These are phyloP conservation scores for Oceanites oceanicus DNA, from an alignment of 2,113 vertebrate species.

Conservation along the genomic window DNA sequence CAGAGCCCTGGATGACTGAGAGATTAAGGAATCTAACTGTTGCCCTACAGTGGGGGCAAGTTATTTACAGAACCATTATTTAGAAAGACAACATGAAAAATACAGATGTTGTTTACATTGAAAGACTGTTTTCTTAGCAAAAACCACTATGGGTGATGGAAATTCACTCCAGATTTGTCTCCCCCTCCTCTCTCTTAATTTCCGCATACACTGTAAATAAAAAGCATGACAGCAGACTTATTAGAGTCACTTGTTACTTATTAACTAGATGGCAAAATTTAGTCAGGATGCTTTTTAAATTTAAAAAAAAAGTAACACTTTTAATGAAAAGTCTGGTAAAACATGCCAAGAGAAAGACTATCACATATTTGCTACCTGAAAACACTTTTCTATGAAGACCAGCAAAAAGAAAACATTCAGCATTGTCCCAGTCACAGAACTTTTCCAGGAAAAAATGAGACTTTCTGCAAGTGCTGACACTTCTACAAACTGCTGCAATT, in stretches of 20 bases:
- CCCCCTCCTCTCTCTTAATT: not conserved
- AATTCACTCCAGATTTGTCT: constrained; percentile 71
- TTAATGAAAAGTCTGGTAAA: not conserved
- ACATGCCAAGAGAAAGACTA: not conserved
- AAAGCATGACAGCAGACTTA: constrained; percentile 48
- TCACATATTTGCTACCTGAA: not conserved
- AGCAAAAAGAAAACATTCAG: not conserved
- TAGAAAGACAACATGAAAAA: constrained; percentile 71
- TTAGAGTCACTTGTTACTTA: constrained; percentile 54
- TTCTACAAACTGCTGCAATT: not conserved
- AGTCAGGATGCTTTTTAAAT: constrained; percentile 2
- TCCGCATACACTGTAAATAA: constrained; percentile 62
- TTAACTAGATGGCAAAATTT: constrained; percentile 41
- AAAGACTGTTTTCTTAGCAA: constrained; percentile 71
- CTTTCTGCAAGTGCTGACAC: not conserved
- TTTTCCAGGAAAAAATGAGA: not conserved
- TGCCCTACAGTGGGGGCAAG: constrained; percentile 6
- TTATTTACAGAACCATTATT: constrained; percentile 67
- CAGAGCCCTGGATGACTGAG: not conserved
- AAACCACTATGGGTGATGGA: constrained; percentile 52
- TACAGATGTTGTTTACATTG: constrained; percentile 71
- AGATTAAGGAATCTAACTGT: constrained; percentile 54
- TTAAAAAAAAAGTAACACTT: not conserved
- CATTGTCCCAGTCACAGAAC: not conserved
- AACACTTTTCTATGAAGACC: not conserved